Base-by-base conservation (phyloP, 2,113 vertebrate genomes). In the Trogon melanurus region DNA sequence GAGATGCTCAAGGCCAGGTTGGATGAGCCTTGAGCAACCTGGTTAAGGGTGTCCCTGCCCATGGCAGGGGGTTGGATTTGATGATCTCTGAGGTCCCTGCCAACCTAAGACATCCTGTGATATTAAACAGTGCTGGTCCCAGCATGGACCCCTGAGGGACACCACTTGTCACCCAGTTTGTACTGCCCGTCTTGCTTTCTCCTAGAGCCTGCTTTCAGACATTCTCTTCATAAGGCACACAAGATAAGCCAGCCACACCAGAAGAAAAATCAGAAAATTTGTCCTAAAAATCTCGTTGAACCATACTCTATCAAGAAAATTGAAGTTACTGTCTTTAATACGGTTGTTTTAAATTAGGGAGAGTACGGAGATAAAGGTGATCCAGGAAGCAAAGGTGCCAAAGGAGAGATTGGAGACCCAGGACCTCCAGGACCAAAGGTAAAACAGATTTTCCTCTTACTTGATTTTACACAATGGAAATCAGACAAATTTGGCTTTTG, bases 341-440 rank as follows among this genome's bases (percentile, higher is more conserved):
- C 0, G 4, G 14, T 56, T 75, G 4, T 56, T 36, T 95, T 91
- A 44, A 93, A 91, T 78, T 93, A 99, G 98, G 99, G 99, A 54
- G 95, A 98, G 41, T 97, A 93, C 71, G 99, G 98, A 93, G 96
- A 97, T 50, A 89, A 56, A 70, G 99, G 99, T 13, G 98, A 98
- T 36, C 79, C 70, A 12, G 99, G 98, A 25, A 98, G 61, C 70
- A 99, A 98, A 97, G 99, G 98, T 62, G 98, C 98, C 67, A 98
- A 97, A 70, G 99, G 99, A 58, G 98, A 99, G 83, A 89, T 93
- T 78, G 99, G 99, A 94, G 97, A 97, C 18, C 94, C 98, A 6
- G 98, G 98, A 84, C 88, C 97, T 69, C 89, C 96, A 67, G 99
- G 99, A 96, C 79, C 69, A 60, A 96, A 92, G 98, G 98, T 98